phyloP scores from a whole-genome alignment of 1,140 invertebrate genomes.

The Dreissena polymorpha region DNA sequence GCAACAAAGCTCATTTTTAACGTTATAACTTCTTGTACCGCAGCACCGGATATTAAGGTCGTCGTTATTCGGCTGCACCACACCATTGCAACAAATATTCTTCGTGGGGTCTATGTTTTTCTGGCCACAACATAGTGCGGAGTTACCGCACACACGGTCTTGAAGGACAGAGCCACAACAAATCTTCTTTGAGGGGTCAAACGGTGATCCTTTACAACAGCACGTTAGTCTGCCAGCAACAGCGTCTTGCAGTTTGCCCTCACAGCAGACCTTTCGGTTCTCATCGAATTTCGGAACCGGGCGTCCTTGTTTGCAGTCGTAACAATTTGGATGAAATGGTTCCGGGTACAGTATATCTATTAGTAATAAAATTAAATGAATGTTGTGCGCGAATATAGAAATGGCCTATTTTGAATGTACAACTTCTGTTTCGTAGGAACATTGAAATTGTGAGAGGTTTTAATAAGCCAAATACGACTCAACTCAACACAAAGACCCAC shows the following conservation, averaged over 20 bases:
- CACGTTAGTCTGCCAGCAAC: constrained; percentile 22
- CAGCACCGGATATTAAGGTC: neutral
- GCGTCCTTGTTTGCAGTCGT: neutral
- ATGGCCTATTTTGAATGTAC: neutral
- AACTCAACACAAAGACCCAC: too few species aligned
- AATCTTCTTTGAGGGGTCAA: constrained; percentile 19
- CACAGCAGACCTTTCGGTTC: constrained; percentile 7
- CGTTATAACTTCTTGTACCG: constrained; percentile 2
- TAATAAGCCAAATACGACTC: too few species aligned
- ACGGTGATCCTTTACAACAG: constrained; percentile 18
- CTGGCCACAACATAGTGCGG: neutral
- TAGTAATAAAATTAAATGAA: neutral
- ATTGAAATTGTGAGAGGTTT: neutral
- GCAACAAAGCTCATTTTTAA: constrained; percentile 27
- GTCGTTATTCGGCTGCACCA: constrained; percentile 1
- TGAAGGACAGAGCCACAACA: constrained; percentile 12
- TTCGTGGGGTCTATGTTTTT: constrained; percentile 13
- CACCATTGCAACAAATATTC: constrained; percentile 21
- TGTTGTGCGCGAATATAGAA: neutral
- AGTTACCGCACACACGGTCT: neutral
- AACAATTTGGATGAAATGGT: constrained; percentile 33
- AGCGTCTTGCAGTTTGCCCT: constrained; percentile 15
- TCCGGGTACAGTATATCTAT: constrained; percentile 19
- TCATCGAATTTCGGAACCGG: constrained; percentile 9
- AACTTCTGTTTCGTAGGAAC: neutral